Conservation (phyloP, 1,140 invertebrate species). For the Drosophila varians region DNA sequence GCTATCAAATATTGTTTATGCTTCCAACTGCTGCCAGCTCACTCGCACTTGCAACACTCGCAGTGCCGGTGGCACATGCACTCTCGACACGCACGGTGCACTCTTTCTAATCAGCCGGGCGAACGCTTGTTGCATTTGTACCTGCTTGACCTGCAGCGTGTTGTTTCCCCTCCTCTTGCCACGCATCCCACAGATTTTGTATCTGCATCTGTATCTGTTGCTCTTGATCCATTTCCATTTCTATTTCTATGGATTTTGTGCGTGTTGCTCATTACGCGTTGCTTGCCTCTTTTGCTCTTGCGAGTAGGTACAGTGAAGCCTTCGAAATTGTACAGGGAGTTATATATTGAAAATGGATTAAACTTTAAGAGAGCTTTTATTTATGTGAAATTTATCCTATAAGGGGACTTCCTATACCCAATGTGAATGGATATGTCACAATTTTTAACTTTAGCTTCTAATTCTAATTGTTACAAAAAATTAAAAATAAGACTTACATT, state of each 20-base stretch:
- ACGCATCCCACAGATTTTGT: conserved; percentile 8
- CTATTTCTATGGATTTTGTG: conserved; percentile 77
- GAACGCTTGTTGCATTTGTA: conserved; percentile 78
- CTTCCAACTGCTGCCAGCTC: conserved; percentile 55
- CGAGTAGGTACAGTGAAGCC: conserved; percentile 4
- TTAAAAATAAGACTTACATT: too few relatives aligned
- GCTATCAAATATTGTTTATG: conserved; percentile 80
- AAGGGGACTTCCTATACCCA: too few relatives aligned
- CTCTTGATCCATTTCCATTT: conserved; percentile 81
- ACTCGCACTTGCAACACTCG: not conserved
- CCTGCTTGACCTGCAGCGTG: conserved; percentile 69
- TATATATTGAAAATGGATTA: too few relatives aligned
- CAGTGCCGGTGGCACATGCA: not conserved
- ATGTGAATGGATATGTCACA: too few relatives aligned
- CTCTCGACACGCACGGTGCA: conserved; percentile 56
- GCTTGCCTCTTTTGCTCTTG: conserved; percentile 8
- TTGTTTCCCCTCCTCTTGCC: not conserved
- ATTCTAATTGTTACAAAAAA: too few relatives aligned
- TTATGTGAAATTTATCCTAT: too few relatives aligned
- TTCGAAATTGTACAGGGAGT: not conserved
- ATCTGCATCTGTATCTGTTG: conserved; percentile 53
- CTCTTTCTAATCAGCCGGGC: conserved; percentile 76
- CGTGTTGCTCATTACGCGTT: conserved; percentile 73
- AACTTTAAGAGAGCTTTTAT: too few relatives aligned
- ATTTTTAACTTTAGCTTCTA: too few relatives aligned